Base-by-base conservation (phyloP, 2,888 invertebrate species). In the Endotricha flammealis region DNA sequence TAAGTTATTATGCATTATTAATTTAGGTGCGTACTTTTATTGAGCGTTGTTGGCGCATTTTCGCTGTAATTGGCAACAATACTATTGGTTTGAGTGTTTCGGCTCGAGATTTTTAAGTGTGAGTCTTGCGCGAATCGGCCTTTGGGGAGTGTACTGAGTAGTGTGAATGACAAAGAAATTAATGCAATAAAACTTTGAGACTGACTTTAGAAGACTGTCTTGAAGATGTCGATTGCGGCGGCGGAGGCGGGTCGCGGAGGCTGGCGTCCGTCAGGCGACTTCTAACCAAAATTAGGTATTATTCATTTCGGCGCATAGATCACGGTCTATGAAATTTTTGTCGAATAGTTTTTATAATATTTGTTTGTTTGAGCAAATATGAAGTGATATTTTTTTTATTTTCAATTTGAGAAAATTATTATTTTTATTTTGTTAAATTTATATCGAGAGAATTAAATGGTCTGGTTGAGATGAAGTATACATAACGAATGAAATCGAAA, bases 201-300 rank as follows among this genome's bases (percentile, higher is more conserved):
- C 85, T 85, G 85, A 85, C 82, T 82, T 82, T 58, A 81, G 78
- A 85, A 85, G 85, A 85, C 85, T 85, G 83, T 85, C 83, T 82
- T 76, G 71, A 79, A 77, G 75, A 73, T 53, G 68, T 59, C 61
- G 66, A 57, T 51, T 57, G 62, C 50, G 53, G 52, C 46, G 41
- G 48, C 40, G 45, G 38, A 44, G 41, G 47, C 50, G 53, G 46
- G 47, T 48, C 44, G 48, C 48, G 40, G 41, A 42, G 44, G 27
- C 41, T 44, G 40, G 25, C 43, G 39, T 39, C 47, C 42, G 41
- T 47, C 48, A 48, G 55, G 50, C 53, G 44, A 50, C 57, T 51
- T 52, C 57, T 59, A 64, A 64, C 64, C 65, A 68, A 69, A 71
- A 62, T 62, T 68, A 64, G 58, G 56, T 68, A 60, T 68, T 64